Evolutionary conservation across 2,888 invertebrate species (phyloP).

Genomic region (Disparrhopalites patrizii): DNA sequence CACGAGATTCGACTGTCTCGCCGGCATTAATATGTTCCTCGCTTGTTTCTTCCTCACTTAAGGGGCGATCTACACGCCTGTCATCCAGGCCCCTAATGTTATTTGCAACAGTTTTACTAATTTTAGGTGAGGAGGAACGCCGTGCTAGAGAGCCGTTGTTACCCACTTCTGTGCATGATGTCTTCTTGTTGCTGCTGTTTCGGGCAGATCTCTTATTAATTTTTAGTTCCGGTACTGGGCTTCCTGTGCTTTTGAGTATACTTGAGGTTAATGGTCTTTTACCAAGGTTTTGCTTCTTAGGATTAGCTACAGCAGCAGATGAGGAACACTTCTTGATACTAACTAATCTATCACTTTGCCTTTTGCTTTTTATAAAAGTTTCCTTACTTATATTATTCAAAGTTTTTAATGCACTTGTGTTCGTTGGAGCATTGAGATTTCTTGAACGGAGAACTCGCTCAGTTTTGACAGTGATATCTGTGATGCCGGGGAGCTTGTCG

Average conservation of each 20-base stretch:
- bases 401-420: slow-evolving; percentile 12
- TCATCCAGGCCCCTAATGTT: no score
- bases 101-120: no score
- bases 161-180: not conserved
- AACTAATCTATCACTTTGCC: slow-evolving; percentile 15
- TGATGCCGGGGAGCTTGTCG: not conserved
- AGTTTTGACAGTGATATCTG: slow-evolving; percentile 1
- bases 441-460: slow-evolving; percentile 41
- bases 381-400: slow-evolving; percentile 14
- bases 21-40: no score
- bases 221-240: not conserved
- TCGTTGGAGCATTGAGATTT: slow-evolving; percentile 38
- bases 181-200: not conserved
- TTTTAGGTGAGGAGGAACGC: not conserved
- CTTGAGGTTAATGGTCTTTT: slow-evolving; percentile 8
- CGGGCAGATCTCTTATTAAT: not conserved
- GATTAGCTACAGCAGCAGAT: not conserved
- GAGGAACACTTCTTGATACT: slow-evolving; percentile 10
- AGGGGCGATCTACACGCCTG: no score
- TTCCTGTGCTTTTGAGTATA: slow-evolving; percentile 4
- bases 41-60: no score
- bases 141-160: not conserved
- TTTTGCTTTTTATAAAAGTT: slow-evolving; percentile 11
- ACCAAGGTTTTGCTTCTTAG: slow-evolving; percentile 4
- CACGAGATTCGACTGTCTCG: no score